Evolutionary conservation across 23 tunicate species (phyloP), one percentile per base, ranked within the genome.

Genomic region (Halocynthia aurantium): DNA sequence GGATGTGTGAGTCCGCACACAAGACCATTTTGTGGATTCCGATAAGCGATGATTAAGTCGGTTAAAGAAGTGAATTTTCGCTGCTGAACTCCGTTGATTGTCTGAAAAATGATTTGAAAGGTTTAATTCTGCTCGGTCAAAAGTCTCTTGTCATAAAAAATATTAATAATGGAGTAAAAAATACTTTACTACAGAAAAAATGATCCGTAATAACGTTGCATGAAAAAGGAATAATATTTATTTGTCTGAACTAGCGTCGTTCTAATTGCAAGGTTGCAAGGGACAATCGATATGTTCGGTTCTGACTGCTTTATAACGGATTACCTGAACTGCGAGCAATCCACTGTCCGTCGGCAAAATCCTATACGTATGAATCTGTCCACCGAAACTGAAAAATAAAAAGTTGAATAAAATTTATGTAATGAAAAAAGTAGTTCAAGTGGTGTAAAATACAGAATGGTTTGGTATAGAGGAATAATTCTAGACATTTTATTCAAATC

Each of bases 1-100:
- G 98, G 98, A 79, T 78, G 78, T 58, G 93, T 78, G 8, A 92
- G 80, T n/a, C 87, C 92, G 83, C 88, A 86, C 7, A 92, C 87
- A 2, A 92, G 75, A 50, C 98, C 98, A 69, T 89, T 89, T 66
- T 86, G 87, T 44, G 85, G 83, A 70, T 78, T 70, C 61, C 80
- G 55, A 74, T 92, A 83, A 22, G 79, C 92, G 57, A 55, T 67
- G 6, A 92, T 86, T 50, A 92, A 55, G 8, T 82, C 92, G 50
- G 76, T 55, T 51, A 92, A 64, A 12, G 76, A 22, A 13, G 40
- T 4, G 51, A 86, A 92, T 65, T 86, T 86, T 15, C 98, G 77
- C 20, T 82, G 88, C 53, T 92, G 98, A n/a, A 92, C 92, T 21
- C 98, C 98, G 9, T 86, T 92, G 52, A 82, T 68, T 15, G 98